A percentile compares a stretch with the other conserved stretches of the same genome.
phyloP scores from a whole-genome alignment of 2,888 invertebrate genomes.

The Copidosoma aretas region DNA sequence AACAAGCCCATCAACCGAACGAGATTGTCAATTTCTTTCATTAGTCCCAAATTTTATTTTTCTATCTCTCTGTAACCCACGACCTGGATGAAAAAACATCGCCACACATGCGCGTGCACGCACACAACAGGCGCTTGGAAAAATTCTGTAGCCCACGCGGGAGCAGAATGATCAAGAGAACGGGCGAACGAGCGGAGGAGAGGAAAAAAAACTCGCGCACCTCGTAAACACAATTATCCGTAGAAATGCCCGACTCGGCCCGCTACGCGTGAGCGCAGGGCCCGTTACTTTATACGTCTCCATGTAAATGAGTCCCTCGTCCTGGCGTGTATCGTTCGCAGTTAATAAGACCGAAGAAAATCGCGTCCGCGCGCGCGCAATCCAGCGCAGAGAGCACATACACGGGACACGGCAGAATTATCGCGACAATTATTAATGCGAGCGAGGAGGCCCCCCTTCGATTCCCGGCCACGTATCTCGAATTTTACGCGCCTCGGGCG shows the following conservation, averaged over 20 bases:
- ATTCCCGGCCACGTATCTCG: conserved; percentile 49
- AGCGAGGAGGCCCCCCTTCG: conserved; percentile 24
- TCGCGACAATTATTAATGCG: background rate
- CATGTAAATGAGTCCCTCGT: conserved; percentile 37
- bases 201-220: background rate
- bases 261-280: background rate
- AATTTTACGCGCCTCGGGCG: conserved; percentile 52
- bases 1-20: no score
- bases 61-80: no score
- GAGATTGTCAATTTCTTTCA: no score
- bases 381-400: background rate
- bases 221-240: conserved; percentile 1
- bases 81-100: no score
- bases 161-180: background rate
- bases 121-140: no score
- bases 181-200: background rate
- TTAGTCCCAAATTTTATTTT: no score
- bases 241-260: background rate
- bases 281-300: conserved; percentile 35
- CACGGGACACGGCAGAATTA: background rate
- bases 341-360: conserved; percentile 41
- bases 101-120: no score
- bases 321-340: conserved; percentile 34
- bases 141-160: background rate
- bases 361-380: conserved; percentile 23